A percentile compares a stretch with the other conserved stretches of the same genome.
phyloP scores from a whole-genome alignment of 2,113 vertebrate species.

The Anguilla japonica region DNA sequence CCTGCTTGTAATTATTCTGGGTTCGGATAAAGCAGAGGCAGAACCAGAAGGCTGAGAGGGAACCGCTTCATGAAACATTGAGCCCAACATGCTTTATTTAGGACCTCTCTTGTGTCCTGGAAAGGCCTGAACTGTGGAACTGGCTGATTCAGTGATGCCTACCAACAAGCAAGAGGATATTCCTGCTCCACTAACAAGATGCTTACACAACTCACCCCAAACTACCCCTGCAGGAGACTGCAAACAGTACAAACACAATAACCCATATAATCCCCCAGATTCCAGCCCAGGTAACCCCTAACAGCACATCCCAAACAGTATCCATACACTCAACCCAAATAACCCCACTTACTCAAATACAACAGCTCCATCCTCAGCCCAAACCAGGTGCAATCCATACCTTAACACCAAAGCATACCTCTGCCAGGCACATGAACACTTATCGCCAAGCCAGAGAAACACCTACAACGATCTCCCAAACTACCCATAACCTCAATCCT shows the following conservation, averaged over 20 bases:
- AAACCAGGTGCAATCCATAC: background rate
- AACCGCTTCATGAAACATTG: background rate
- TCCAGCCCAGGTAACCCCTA: background rate
- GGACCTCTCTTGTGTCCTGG: background rate
- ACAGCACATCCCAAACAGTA: background rate
- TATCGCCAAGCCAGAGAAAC: background rate
- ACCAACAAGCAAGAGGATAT: background rate
- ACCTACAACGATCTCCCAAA: background rate
- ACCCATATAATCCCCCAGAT: background rate
- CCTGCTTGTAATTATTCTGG: background rate
- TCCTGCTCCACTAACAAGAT: background rate
- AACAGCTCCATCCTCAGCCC: too few species aligned
- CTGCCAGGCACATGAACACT: background rate
- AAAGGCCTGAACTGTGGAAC: background rate
- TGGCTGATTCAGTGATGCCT: background rate
- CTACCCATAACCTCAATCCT: background rate
- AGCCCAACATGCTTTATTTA: background rate
- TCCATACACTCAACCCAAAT: background rate
- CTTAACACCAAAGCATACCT: too few species aligned
- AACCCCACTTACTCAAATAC: background rate
- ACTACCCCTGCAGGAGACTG: background rate
- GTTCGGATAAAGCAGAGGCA: background rate
- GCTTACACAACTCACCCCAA: background rate
- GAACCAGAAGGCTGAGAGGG: background rate
- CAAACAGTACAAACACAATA: background rate